phyloP scores from a whole-genome alignment of 2,797 vertebrate genomes.

The Champsocephalus gunnari region DNA sequence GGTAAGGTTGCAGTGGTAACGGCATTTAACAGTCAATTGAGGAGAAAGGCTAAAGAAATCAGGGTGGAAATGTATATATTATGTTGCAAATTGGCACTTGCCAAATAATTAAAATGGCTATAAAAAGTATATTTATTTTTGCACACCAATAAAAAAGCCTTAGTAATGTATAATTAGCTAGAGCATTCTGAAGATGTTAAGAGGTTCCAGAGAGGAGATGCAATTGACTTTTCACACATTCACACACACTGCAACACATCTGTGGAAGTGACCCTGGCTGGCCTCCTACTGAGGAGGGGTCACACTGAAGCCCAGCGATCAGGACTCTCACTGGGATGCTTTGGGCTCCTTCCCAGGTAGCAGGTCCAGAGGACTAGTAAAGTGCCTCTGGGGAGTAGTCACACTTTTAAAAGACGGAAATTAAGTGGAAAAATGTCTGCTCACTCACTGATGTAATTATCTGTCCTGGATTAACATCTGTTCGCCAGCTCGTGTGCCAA shows the following conservation, averaged over 20 bases:
- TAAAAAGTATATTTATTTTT: conserved; percentile 35
- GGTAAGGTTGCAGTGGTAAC: conserved; percentile 25
- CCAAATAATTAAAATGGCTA: conserved; percentile 33
- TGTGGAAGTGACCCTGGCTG: conserved; percentile 57
- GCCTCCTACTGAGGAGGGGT: conserved; percentile 70
- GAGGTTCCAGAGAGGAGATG: conserved; percentile 47
- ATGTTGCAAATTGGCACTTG: conserved; percentile 14
- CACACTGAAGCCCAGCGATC: conserved; percentile 68
- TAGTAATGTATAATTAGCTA: conserved; percentile 45
- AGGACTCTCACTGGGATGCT: conserved; percentile 68
- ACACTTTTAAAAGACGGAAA: conserved; percentile 87
- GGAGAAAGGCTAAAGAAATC: conserved; percentile 22
- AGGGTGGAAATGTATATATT: neutral
- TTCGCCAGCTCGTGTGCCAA: conserved; percentile 81
- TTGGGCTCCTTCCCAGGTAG: conserved; percentile 75
- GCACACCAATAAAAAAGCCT: conserved; percentile 19
- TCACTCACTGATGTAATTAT: conserved; percentile 89
- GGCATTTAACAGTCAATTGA: conserved; percentile 26
- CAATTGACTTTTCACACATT: conserved; percentile 45
- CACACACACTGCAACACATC: conserved; percentile 43
- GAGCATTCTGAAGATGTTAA: conserved; percentile 44
- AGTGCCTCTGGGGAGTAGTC: conserved; percentile 79
- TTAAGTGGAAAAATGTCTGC: conserved; percentile 89
- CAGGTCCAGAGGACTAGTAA: conserved; percentile 66
- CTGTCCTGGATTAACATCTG: conserved; percentile 90